phyloP scores from a whole-genome alignment of 2,888 invertebrate genomes.

The Synanthedon myopaeformis region DNA sequence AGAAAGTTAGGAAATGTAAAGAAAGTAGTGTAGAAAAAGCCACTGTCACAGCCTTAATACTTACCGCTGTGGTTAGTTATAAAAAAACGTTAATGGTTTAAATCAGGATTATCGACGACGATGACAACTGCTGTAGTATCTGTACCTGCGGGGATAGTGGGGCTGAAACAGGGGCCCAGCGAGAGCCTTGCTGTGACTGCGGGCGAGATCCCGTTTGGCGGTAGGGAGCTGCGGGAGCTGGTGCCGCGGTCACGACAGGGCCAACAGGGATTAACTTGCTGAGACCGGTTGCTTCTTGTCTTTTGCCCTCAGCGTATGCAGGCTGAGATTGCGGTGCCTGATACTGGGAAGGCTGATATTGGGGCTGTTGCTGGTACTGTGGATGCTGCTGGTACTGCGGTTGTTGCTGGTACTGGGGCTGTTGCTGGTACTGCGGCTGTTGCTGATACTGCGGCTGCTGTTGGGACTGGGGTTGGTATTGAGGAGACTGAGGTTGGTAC shows the following conservation, averaged over 20 bases:
- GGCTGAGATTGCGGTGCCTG: constrained; percentile 29
- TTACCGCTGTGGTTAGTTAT: not conserved
- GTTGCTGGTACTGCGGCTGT: not conserved
- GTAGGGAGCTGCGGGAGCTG: constrained; percentile 25
- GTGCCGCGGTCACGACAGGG: constrained; percentile 39
- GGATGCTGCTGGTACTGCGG: constrained; percentile 11
- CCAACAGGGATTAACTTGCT: constrained; percentile 62
- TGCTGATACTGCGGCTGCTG: not conserved
- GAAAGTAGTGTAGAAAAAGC: not conserved
- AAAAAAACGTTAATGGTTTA: not conserved
- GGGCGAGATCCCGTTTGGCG: constrained; percentile 41
- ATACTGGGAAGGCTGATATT: constrained; percentile 16
- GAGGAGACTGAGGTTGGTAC: not conserved
- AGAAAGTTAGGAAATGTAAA: too few species aligned
- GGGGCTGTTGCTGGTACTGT: constrained; percentile 14
- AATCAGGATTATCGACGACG: not conserved
- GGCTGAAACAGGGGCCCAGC: constrained; percentile 60
- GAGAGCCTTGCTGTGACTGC: not conserved
- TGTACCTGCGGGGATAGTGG: constrained; percentile 63
- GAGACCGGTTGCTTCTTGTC: constrained; percentile 50
- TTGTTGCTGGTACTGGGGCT: not conserved
- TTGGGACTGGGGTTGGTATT: not conserved
- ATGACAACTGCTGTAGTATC: not conserved
- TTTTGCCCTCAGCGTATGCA: constrained; percentile 42
- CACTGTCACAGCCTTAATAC: not conserved